Percentiles rank a stretch among this genome's conserved stretches.
Conservation (phyloP, 2,888 invertebrate genomes). For the Ernsta delagoae region DNA sequence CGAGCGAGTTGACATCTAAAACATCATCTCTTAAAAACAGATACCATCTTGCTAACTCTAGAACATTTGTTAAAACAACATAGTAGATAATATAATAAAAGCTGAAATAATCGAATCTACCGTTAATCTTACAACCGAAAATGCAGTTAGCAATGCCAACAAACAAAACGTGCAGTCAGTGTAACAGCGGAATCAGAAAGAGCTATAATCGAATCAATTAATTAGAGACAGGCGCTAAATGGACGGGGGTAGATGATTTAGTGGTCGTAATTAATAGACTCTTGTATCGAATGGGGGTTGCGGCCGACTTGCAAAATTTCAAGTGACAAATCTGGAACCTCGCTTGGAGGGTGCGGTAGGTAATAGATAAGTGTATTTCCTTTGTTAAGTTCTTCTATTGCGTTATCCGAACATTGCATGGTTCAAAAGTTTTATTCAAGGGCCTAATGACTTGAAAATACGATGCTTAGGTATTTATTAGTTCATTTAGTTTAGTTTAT, state of each 20-base stretch:
- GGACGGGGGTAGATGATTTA: slow-evolving; percentile 36
- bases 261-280: slow-evolving; percentile 41
- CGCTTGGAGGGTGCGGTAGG: slow-evolving; percentile 1
- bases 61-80: neutral
- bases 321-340: slow-evolving; percentile 22
- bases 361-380: neutral
- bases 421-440: no score
- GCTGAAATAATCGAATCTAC: slow-evolving; percentile 4
- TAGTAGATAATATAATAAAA: neutral
- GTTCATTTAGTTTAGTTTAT: no score
- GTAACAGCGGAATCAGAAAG: slow-evolving; percentile 35
- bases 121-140: neutral
- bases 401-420: no score
- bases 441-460: no score
- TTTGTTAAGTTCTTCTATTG: neutral
- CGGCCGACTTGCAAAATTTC: neutral
- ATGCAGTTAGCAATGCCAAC: slow-evolving; percentile 16
- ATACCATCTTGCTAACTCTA: no score
- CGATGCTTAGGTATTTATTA: no score
- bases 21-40: no score
- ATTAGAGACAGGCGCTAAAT: slow-evolving; percentile 43
- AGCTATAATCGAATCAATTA: slow-evolving; percentile 52
- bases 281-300: slow-evolving; percentile 11
- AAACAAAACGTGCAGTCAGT: slow-evolving; percentile 13
- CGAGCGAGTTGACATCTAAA: no score